Conservation (phyloP, 2,888 invertebrate genomes). For the Sacculina carcini region DNA sequence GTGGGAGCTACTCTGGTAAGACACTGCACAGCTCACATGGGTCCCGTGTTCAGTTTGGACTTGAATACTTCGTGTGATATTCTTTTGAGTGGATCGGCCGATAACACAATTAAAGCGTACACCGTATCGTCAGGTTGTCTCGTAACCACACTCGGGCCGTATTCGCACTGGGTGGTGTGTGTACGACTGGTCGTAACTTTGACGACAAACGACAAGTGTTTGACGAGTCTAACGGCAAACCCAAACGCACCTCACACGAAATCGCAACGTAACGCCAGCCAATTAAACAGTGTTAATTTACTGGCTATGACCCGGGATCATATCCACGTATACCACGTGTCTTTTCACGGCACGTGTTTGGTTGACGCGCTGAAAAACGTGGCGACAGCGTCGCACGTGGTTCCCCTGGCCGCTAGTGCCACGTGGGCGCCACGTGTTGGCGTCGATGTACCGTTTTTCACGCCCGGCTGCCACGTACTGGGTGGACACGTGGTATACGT, state of each 20-base stretch:
- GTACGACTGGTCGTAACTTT: slow-evolving; percentile 9
- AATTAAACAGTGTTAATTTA: neutral
- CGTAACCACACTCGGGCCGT: slow-evolving; percentile 8
- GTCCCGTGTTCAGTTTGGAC: slow-evolving; percentile 12
- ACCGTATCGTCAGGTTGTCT: slow-evolving; percentile 9
- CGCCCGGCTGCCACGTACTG: slow-evolving; percentile 1
- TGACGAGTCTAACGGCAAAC: too few relatives aligned
- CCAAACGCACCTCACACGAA: too few relatives aligned
- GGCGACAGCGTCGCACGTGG: neutral
- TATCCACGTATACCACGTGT: slow-evolving; percentile 1
- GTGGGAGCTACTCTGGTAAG: neutral
- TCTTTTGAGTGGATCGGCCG: slow-evolving; percentile 12
- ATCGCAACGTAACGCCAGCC: neutral
- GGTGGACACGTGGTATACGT: neutral
- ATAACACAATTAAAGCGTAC: slow-evolving; percentile 12
- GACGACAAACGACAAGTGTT: too few relatives aligned
- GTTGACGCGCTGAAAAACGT: neutral
- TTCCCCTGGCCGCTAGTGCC: neutral
- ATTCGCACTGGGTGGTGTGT: slow-evolving; percentile 11
- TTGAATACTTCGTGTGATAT: slow-evolving; percentile 10
- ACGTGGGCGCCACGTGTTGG: neutral
- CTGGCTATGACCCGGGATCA: neutral
- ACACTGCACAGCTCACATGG: slow-evolving; percentile 11
- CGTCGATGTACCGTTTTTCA: slow-evolving; percentile 1
- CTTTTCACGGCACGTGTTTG: neutral